Percentiles rank a stretch among this genome's conserved stretches.
These are phyloP conservation scores for Apaloderma vittatum DNA, from an alignment of 2,113 vertebrate species.

Conservation along the genomic window DNA sequence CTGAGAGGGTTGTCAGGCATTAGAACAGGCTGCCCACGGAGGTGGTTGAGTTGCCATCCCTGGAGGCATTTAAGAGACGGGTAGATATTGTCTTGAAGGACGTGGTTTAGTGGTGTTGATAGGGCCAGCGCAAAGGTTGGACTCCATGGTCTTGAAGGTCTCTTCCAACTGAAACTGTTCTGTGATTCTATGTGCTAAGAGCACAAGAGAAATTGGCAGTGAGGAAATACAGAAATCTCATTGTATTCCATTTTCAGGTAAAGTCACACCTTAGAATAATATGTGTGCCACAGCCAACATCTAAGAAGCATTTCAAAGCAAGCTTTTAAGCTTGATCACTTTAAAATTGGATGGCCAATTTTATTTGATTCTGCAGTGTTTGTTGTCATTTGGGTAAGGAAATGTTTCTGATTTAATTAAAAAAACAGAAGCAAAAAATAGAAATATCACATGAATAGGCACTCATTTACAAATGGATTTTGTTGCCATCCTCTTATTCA, in stretches of 20 bases:
- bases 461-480: neutral
- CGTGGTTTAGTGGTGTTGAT: too few species aligned
- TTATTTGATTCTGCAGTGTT: neutral
- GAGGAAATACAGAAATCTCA: neutral
- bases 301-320: neutral
- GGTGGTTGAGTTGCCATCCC: too few species aligned
- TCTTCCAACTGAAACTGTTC: too few species aligned
- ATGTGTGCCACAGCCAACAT: neutral
- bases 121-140: too few species aligned
- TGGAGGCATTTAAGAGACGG: too few species aligned
- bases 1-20: too few species aligned
- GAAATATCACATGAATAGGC: neutral
- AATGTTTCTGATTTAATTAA: neutral
- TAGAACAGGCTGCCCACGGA: too few species aligned
- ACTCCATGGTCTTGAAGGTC: too few species aligned
- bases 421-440: neutral
- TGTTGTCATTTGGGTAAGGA: neutral
- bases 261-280: neutral
- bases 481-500: neutral
- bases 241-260: neutral
- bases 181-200: neutral
- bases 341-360: neutral
- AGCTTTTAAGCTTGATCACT: neutral
- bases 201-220: neutral
- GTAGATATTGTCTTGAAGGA: too few species aligned